These are phyloP conservation scores for Noctua comes DNA, from an alignment of 2,888 invertebrate genomes.

Conservation along the genomic window DNA sequence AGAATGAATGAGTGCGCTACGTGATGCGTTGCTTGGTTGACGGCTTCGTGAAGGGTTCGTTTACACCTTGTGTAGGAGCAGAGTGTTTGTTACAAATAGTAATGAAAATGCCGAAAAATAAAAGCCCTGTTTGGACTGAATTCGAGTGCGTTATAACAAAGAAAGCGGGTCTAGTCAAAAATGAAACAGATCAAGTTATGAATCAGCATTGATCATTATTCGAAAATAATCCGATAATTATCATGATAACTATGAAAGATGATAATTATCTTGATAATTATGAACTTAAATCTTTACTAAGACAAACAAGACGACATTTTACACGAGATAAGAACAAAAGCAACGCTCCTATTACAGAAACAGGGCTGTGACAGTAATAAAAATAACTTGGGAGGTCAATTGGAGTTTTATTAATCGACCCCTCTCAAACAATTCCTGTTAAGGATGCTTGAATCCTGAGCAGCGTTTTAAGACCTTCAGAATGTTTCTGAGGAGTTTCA, in stretches of 20 bases:
- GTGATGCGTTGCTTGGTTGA: no score
- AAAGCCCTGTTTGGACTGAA: no score
- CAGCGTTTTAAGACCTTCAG: slow-evolving; percentile 38
- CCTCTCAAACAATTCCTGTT: slow-evolving; percentile 45
- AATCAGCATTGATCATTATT: not conserved
- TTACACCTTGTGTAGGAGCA: not conserved
- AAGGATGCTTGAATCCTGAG: slow-evolving; percentile 49
- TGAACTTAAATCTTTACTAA: not conserved
- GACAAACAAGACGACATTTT: slow-evolving; percentile 10
- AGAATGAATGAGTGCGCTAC: no score
- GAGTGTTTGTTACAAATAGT: not conserved
- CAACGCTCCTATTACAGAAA: slow-evolving; percentile 38
- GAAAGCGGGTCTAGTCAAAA: not conserved
- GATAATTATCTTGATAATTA: not conserved
- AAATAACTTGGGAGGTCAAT: slow-evolving; percentile 60
- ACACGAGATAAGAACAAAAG: slow-evolving; percentile 30
- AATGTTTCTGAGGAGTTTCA: slow-evolving; percentile 38
- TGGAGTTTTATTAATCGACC: slow-evolving; percentile 63
- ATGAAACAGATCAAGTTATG: not conserved
- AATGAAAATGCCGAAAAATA: no score
- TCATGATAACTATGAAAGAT: not conserved
- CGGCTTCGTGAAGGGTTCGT: no score
- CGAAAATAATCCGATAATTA: not conserved
- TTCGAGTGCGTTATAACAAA: not conserved
- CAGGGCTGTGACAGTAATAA: slow-evolving; percentile 54